Evolutionary conservation across 2,797 vertebrate genomes (phyloP).

Genomic region (Rhinoraja longicauda): DNA sequence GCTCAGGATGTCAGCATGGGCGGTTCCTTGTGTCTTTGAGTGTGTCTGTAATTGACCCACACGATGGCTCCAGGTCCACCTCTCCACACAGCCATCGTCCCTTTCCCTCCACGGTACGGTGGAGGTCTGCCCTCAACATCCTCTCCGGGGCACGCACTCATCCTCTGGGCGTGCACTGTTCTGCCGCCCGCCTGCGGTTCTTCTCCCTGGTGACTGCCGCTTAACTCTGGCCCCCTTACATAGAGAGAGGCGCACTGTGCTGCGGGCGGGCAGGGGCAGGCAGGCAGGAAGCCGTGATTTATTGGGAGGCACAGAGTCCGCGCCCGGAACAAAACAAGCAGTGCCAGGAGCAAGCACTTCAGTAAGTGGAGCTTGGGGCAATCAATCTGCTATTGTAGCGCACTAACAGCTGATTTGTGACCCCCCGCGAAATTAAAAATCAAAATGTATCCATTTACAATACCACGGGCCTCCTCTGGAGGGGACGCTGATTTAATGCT

Average conservation of each 20-base stretch:
- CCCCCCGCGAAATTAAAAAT: not conserved
- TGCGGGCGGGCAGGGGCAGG: not conserved
- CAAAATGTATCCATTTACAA: not conserved
- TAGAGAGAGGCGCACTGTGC: slow-evolving; percentile 10
- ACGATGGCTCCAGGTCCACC: too few relatives aligned
- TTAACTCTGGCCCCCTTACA: not conserved
- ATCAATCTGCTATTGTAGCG: not conserved
- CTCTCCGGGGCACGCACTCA: not conserved
- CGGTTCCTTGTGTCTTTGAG: too few relatives aligned
- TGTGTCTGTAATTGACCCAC: too few relatives aligned
- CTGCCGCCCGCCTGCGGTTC: not conserved
- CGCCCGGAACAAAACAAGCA: not conserved
- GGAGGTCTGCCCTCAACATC: not conserved
- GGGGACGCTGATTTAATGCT: not conserved
- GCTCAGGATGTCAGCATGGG: too few relatives aligned
- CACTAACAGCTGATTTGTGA: not conserved
- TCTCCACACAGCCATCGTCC: not conserved
- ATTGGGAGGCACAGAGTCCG: slow-evolving; percentile 2
- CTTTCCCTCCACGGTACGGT: not conserved
- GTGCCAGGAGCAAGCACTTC: not conserved
- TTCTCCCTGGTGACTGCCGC: not conserved
- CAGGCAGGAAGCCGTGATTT: slow-evolving; percentile 11
- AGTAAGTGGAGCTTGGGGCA: not conserved
- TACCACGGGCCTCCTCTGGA: not conserved
- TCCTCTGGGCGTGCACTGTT: not conserved